Percentiles rank a stretch among this genome's conserved stretches.
These are phyloP conservation scores for Autographa pulchrina DNA, from an alignment of 2,888 invertebrate species.

Conservation along the genomic window DNA sequence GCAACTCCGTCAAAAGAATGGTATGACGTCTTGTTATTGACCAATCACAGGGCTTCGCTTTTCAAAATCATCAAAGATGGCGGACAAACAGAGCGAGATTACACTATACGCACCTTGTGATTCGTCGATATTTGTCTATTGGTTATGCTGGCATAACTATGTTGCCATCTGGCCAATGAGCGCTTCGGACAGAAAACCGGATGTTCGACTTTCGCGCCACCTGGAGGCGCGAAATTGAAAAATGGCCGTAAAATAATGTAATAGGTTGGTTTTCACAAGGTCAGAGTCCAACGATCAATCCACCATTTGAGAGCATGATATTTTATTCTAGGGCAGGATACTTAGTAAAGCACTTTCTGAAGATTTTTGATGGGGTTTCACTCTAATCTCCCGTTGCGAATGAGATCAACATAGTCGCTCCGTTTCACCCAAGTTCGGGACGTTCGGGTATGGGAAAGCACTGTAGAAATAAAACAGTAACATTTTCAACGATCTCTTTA, in stretches of 20 bases:
- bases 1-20: slow-evolving; percentile 86
- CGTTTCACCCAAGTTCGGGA: slow-evolving; percentile 9
- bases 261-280: slow-evolving; percentile 14
- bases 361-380: not conserved
- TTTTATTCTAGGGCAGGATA: not conserved
- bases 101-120: slow-evolving; percentile 67
- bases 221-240: slow-evolving; percentile 68
- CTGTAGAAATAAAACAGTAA: slow-evolving; percentile 50
- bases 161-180: slow-evolving; percentile 68
- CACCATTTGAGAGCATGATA: not conserved
- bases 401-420: not conserved
- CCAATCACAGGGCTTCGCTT: slow-evolving; percentile 78
- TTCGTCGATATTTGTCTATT: slow-evolving; percentile 75
- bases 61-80: slow-evolving; percentile 82
- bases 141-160: slow-evolving; percentile 64
- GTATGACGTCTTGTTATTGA: slow-evolving; percentile 80
- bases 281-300: slow-evolving; percentile 23
- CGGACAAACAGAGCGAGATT: slow-evolving; percentile 71
- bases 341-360: no score
- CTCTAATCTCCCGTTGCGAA: not conserved
- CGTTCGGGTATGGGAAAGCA: not conserved
- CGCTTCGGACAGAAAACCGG: slow-evolving; percentile 56
- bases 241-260: slow-evolving; percentile 11
- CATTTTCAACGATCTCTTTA: slow-evolving; percentile 67
- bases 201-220: slow-evolving; percentile 70